Base-by-base conservation (phyloP, 2,888 invertebrate genomes). In the Ennomos quercinarius region DNA sequence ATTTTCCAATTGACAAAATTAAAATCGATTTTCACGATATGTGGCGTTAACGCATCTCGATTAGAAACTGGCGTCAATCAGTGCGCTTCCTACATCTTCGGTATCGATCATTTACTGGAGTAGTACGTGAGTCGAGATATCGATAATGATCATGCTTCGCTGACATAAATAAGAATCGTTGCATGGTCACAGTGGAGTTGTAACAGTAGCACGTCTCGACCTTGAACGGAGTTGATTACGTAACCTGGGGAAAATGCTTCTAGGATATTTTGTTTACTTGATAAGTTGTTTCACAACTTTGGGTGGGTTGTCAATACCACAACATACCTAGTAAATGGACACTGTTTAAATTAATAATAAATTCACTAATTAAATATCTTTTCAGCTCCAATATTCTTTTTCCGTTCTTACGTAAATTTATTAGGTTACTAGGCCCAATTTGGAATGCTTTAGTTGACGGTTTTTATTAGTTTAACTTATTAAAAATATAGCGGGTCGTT, bases 61-160 rank as follows among this genome's bases (percentile, higher is more conserved):
- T 76, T 76, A 73, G 73, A 76, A 72, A 76, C 66, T 69, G 11
- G 57, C 58, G 67, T 66, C 66, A 66, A 69, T 70, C 66, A 62
- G 57, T 57, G 59, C 65, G 67, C 67, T 72, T 74, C 71, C 70
- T 69, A 65, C 64, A 68, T 69, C 68, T 72, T 63, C 64, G 65
- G 64, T 69, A 64, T 65, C 67, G 63, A 67, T 68, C 63, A 59
- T 58, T 60, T 60, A 46, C 59, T 56, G 43, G 51, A 51, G 42
- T 27, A 34, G 52, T 61, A 64, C 68, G 64, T 65, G 66, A 71
- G 64, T 47, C 59, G 59, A 60, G 62, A 63, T 65, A 68, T 71
- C 65, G 66, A 64, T 68, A 66, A 63, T 64, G 58, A 64, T 64
- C 69, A 60, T 55, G 67, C 63, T 69, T 70, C 71, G 62, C 69